Base-by-base conservation (phyloP, 1,140 invertebrate genomes). In the Panonychus citri region DNA sequence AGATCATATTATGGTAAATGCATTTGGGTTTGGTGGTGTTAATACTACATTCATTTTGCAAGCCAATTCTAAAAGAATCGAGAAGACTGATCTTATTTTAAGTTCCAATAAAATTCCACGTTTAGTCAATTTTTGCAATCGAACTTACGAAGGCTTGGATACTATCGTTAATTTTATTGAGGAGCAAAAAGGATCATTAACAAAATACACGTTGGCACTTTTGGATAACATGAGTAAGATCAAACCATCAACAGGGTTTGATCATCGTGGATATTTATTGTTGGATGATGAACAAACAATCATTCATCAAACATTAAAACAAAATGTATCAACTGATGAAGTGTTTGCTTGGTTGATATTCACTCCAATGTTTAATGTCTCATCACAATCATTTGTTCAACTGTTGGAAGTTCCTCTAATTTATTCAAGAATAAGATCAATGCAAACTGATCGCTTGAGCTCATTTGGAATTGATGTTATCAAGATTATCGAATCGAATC, bases 311-410 rank as follows among this genome's bases (percentile, higher is more conserved):
- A n/a, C n/a, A n/a, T n/a, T n/a, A n/a, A n/a, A n/a, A n/a, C 10
- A 10, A 24, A 13, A 13, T 21, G 48, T 21, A 13, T 12, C 21
- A 17, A 50, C 10, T 10, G 48, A 50, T 12, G 48, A 13, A 13
- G 21, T 12, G 10, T 12, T 17, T 17, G 10, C 10, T 13, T 40
- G 88, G 85, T 95, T 78, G 68, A 75, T 96, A 37, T 95, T 90
- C 70, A 83, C 87, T 46, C 90, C 90, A 49, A 90, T 90, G 37
- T 95, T 95, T 89, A 91, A 91, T 12, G 80, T 81, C 30, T 90
- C 96, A 71, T 97, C 89, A 90, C 73, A 79, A 46, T 86, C 85
- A 59, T 95, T 95, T 89, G 88, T 78, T 10, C 78, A 78, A 64
- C 75, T 81, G 21, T 71, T 96, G 37, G 79, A 95, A 74, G 76